Base-by-base conservation (phyloP, 2,797 vertebrate genomes). In the Poeciliopsis gracilis region DNA sequence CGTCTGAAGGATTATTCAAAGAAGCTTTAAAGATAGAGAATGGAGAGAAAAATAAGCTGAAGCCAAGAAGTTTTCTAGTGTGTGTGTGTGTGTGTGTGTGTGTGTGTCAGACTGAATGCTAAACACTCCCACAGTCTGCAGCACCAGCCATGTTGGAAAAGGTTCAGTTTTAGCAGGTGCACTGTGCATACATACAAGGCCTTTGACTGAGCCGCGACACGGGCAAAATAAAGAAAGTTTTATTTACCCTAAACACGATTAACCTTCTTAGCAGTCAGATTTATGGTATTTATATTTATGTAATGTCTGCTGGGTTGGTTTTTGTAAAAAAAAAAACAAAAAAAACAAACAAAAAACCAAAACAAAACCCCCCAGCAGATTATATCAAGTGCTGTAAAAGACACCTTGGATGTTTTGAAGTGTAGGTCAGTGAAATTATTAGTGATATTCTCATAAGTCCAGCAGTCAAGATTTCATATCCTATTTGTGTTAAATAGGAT, bases 131-230 rank as follows among this genome's bases (percentile, higher is more conserved):
- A 69, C 78, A 81, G 87, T 84, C 85, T 82, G 84, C 84, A 86
- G 82, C 84, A 55, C 79, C 91, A 78, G 87, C 83, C 85, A 66
- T 83, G 89, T 85, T 95, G 94, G 92, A 94, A 87, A 80, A 89
- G 80, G 81, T 93, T 94, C 93, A 95, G 91, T 69, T 90, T 78
- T 86, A 88, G 91, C 92, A 94, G 94, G 92, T 95, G 94, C 89
- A 92, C 84, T 43, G 41, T 41, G 12, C 25, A 69, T 15, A 23
- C 20, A 88, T 82, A 76, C 84, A 85, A 87, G 77, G 80, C 72
- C 79, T 87, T 84, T 83, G 73, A 76, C 75, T 85, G 77, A 67
- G 47, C 71, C 46, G 86, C 33, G 51, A 75, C 78, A 75, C 46
- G 0, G 28, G 75, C 18, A 23, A 16, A 66, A 79, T 67, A 76